Base-by-base conservation (phyloP, 2,888 invertebrate genomes). In the Eupsilia transversa region DNA sequence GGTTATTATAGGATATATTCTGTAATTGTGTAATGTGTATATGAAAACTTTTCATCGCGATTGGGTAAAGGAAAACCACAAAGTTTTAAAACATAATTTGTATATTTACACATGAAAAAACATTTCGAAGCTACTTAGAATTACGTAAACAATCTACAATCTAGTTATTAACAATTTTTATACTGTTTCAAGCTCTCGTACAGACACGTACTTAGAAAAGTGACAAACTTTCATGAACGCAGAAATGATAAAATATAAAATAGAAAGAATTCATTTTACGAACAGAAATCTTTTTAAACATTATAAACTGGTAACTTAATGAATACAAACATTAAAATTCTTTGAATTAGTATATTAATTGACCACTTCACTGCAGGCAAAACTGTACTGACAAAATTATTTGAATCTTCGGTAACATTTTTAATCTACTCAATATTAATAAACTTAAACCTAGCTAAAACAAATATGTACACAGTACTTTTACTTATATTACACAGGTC, bases 81-180 rank as follows among this genome's bases (percentile, higher is more conserved):
- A 43, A 30, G 0, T 87, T 88, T 89, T 91, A 87, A 91, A 94
- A 94, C 92, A 92, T 91, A 85, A 74, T 87, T 77, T 81, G 84
- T 94, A 90, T 94, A 94, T 94, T 94, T 94, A 94, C 94, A 94
- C 90, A 92, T 83, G 87, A 87, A 88, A 90, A 92, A 91, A 89
- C 86, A 85, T 82, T 80, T 84, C 85, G 85, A 88, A 86, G 85
- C 87, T 91, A 93, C 88, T 84, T 89, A 91, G 60, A 88, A 89
- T 85, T 91, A 93, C 41, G 7, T 86, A 84, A 88, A 87, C 87
- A 83, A 49, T 82, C 73, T 88, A 86, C 17, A 38, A 52, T 72
- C 84, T 84, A 84, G 33, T 54, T 66, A 69, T 72, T 82, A 87
- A 86, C 86, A 84, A 66, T 74, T 76, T 80, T 82, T 88, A 84